Percentiles rank a stretch among this genome's conserved stretches.
These are phyloP conservation scores for Xestia rhomboidea DNA, from an alignment of 2,888 invertebrate species.

Conservation along the genomic window DNA sequence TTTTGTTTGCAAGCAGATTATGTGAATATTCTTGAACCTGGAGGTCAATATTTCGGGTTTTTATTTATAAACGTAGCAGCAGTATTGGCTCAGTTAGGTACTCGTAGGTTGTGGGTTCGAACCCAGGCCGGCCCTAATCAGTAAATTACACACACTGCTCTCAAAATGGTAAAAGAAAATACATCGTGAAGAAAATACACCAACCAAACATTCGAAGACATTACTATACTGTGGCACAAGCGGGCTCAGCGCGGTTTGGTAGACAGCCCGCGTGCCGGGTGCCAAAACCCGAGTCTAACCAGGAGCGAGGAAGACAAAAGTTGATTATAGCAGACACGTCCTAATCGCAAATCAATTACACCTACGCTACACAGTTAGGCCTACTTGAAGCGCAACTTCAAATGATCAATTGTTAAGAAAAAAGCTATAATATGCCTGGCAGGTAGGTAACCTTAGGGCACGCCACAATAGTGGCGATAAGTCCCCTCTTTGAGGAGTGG, in stretches of 20 bases:
- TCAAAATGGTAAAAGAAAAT: neutral
- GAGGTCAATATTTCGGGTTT: neutral
- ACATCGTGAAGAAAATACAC: neutral
- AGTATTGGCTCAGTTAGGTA: neutral
- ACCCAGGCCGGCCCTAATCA: neutral
- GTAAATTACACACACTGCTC: neutral
- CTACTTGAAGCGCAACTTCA: neutral
- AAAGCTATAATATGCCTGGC: neutral
- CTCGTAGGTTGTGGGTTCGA: neutral
- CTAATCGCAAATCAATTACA: neutral
- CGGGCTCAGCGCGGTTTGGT: neutral
- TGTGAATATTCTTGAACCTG: neutral
- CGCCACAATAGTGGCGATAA: too few species aligned
- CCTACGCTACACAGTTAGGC: neutral
- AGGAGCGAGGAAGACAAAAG: neutral
- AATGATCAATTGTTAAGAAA: neutral
- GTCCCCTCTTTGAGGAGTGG: too few species aligned
- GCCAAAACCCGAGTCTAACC: neutral
- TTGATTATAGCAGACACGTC: neutral
- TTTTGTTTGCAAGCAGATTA: constrained; percentile 15
- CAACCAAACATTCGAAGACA: neutral
- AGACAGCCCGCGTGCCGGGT: neutral
- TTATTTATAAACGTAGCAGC: neutral
- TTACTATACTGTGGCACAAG: neutral
- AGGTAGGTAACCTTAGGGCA: neutral